Evolutionary conservation across 2,797 vertebrate species (phyloP), one percentile per base, ranked within the genome.

Genomic region (Dromococcyx pavoninus): DNA sequence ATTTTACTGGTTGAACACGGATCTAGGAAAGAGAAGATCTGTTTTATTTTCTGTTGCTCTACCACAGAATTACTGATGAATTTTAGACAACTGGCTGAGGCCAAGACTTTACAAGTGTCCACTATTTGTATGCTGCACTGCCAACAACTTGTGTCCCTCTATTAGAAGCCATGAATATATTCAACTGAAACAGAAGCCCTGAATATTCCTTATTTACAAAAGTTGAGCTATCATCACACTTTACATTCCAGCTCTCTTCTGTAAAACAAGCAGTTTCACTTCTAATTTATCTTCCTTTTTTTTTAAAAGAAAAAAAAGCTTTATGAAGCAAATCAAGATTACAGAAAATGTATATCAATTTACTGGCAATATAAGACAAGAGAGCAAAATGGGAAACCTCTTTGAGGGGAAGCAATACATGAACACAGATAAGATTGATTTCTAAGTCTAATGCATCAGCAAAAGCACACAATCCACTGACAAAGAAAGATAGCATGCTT

Each of bases 351-450:
- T 70, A 5, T 25, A 46, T 22, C 28, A 33, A 57, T 22, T 33
- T 4, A 64, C 5, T 6, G 11, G 37, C 33, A 73, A 13, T 4
- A 2, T 5, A 41, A 88, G 9, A 23, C 25, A 17, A 28, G 3
- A 15, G 3, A 70, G 17, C 7, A 60, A 70, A 79, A 37, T 0
- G 3, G 17, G 6, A 17, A 67, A 7, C 0, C 18, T 12, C 1
- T 10, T 14, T 3, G 24, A 53, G 13, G 23, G 30, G 27, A 66
- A 46, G 21, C 25, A 50, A 44, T 10, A 24, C 5, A 61, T 39
- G 27, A 27, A 9, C 16, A 44, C 2, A 2, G 23, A 44, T 13
- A 44, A 67, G 39, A 19, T 6, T 19, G n/a, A 72, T n/a, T 2
- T 5, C 6, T 10, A 27, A 13, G 18, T 6, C 17, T 22, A 75